Percentiles rank a stretch among this genome's conserved stretches.
Evolutionary conservation across 2,888 invertebrate genomes (phyloP).

Genomic region (Agrilus cyanescens): DNA sequence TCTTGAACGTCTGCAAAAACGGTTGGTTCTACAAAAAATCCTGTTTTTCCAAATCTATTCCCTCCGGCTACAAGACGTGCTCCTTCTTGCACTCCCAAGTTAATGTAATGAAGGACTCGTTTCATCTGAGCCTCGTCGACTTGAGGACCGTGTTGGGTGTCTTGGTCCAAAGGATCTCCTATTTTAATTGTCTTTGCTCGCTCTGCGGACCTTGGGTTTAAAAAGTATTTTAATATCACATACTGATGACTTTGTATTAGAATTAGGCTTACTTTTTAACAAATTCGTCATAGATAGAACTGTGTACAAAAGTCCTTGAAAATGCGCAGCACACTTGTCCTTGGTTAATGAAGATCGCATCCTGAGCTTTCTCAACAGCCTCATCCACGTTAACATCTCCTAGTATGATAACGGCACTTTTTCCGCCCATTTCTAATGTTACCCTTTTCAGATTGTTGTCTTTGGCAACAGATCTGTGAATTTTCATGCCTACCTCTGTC

Average conservation of each 20-base stretch:
- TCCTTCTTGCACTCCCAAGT: constrained; percentile 73
- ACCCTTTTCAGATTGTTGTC: constrained; percentile 69
- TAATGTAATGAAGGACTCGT: constrained; percentile 71
- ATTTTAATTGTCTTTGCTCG: constrained; percentile 66
- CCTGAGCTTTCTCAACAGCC: constrained; percentile 74
- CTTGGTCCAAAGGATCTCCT: constrained; percentile 77
- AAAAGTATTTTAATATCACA: neutral
- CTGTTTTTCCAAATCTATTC: constrained; percentile 48
- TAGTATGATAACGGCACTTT: constrained; percentile 84
- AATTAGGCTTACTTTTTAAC: constrained; percentile 42
- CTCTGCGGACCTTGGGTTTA: constrained; percentile 45
- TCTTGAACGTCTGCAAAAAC: constrained; percentile 79
- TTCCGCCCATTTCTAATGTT: constrained; percentile 86
- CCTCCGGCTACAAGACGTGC: constrained; percentile 76
- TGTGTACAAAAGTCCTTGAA: constrained; percentile 81
- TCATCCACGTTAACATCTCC: constrained; percentile 70
- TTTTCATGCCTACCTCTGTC: constrained; percentile 77
- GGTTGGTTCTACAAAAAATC: constrained; percentile 81
- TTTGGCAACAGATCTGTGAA: constrained; percentile 61
- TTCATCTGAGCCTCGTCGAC: constrained; percentile 72
- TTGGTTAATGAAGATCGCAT: constrained; percentile 85
- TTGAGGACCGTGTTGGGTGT: constrained; percentile 85
- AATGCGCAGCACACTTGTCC: constrained; percentile 85
- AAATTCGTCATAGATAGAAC: constrained; percentile 84
- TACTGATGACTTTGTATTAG: neutral